phyloP scores from a whole-genome alignment of 2,888 invertebrate species.

The Apamea epomidion region DNA sequence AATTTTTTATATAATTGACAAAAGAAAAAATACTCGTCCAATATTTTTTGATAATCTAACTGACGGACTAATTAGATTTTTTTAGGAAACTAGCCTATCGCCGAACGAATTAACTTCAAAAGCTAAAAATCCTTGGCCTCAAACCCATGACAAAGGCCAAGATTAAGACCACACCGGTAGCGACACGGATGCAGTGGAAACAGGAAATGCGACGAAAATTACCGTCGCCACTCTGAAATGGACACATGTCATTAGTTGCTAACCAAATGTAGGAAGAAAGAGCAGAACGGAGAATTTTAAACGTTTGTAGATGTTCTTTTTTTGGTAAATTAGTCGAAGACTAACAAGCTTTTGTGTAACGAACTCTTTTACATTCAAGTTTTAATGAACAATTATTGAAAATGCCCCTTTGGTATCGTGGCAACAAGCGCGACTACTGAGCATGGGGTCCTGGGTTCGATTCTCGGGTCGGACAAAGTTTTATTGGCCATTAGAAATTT shows the following conservation, averaged over 20 bases:
- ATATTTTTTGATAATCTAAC: too few relatives aligned
- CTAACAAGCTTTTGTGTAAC: neutral
- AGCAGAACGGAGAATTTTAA: slow-evolving; percentile 9
- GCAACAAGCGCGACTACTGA: too few relatives aligned
- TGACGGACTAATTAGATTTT: too few relatives aligned
- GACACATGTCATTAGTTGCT: slow-evolving; percentile 57
- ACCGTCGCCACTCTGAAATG: slow-evolving; percentile 44
- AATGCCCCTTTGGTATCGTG: too few relatives aligned
- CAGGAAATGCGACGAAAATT: slow-evolving; percentile 56
- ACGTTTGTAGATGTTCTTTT: neutral
- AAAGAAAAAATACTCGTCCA: too few relatives aligned
- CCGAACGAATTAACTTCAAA: neutral
- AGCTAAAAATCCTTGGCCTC: slow-evolving; percentile 14
- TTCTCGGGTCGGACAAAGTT: too few relatives aligned
- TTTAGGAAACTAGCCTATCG: too few relatives aligned
- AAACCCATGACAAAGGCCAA: slow-evolving; percentile 23
- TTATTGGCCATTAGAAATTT: too few relatives aligned
- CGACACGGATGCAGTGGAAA: slow-evolving; percentile 47
- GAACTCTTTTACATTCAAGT: neutral
- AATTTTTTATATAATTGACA: too few relatives aligned
- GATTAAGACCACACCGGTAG: slow-evolving; percentile 57
- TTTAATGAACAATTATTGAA: neutral
- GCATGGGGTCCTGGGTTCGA: too few relatives aligned
- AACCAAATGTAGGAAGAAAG: slow-evolving; percentile 20
- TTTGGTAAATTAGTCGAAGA: neutral